Conservation (phyloP, 2,888 invertebrate species). For the Cryptus viduatorius region DNA sequence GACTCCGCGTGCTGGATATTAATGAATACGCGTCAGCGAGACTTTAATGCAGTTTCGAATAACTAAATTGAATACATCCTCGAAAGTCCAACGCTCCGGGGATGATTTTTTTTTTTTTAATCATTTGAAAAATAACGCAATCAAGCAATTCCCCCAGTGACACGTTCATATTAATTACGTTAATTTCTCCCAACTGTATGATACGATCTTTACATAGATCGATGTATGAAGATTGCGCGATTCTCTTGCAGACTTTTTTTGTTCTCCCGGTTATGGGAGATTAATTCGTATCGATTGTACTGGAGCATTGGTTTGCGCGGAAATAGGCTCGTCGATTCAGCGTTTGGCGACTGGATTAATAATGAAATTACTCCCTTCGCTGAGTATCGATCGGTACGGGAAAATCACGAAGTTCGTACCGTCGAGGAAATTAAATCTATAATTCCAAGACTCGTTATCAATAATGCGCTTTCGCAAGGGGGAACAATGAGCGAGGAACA, state of each 20-base stretch:
- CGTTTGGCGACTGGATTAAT: background rate
- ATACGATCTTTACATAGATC: background rate
- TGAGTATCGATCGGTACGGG: slow-evolving; percentile 13
- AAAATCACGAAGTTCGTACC: slow-evolving; percentile 10
- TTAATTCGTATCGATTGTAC: background rate
- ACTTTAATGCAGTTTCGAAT: slow-evolving; percentile 31
- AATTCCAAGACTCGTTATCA: slow-evolving; percentile 44
- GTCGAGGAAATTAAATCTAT: slow-evolving; percentile 34
- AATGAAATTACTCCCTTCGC: background rate
- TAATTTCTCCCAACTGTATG: background rate
- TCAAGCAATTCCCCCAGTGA: background rate
- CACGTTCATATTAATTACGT: background rate
- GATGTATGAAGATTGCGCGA: background rate
- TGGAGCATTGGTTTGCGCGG: background rate
- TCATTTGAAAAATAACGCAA: background rate
- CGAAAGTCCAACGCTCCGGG: slow-evolving; percentile 19
- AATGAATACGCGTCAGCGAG: slow-evolving; percentile 39
- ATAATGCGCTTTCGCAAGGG: slow-evolving; percentile 40
- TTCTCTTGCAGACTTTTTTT: background rate
- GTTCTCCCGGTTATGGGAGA: background rate
- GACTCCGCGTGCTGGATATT: slow-evolving; percentile 41
- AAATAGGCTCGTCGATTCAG: background rate
- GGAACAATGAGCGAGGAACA: slow-evolving; percentile 50
- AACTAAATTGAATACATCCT: slow-evolving; percentile 57
- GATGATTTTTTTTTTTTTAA: background rate